These are phyloP conservation scores for Helicoverpa armigera DNA, from an alignment of 1,140 invertebrate genomes.

Conservation along the genomic window DNA sequence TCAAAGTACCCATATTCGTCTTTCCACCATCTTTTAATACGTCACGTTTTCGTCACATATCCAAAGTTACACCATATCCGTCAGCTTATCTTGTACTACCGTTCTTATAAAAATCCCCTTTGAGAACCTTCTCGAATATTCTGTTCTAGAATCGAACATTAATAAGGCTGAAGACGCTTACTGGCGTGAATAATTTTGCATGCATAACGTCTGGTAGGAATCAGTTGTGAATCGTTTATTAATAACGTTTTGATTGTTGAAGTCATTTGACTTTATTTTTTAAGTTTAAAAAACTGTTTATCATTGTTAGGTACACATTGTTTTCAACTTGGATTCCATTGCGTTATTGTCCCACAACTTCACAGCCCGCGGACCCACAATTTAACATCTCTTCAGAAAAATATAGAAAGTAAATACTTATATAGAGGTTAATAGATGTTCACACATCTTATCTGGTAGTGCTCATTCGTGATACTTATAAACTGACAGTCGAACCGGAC, in stretches of 20 bases:
- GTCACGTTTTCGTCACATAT: constrained; percentile 42
- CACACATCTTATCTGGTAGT: too few species aligned
- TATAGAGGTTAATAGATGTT: too few species aligned
- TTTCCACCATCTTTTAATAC: neutral
- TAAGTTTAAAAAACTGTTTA: too few species aligned
- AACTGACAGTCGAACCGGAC: too few species aligned
- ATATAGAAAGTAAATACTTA: too few species aligned
- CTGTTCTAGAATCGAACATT: constrained; percentile 43
- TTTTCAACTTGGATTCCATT: too few species aligned
- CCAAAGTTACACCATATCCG: constrained; percentile 33
- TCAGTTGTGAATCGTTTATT: constrained; percentile 11
- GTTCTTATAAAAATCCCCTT: constrained; percentile 1
- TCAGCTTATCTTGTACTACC: constrained; percentile 31
- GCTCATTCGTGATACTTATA: too few species aligned
- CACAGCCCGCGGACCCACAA: too few species aligned
- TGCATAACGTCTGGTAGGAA: neutral
- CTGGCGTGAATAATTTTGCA: constrained; percentile 44
- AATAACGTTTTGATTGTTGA: constrained; percentile 3
- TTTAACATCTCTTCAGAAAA: too few species aligned
- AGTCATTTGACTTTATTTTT: neutral
- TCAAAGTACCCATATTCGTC: neutral
- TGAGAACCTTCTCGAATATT: constrained; percentile 20
- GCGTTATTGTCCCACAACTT: too few species aligned
- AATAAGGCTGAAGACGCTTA: constrained; percentile 45
- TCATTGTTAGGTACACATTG: too few species aligned